A percentile compares a stretch with the other conserved stretches of the same genome.
Evolutionary conservation across 2,888 invertebrate genomes (phyloP).

Genomic region (Operophtera brumata): DNA sequence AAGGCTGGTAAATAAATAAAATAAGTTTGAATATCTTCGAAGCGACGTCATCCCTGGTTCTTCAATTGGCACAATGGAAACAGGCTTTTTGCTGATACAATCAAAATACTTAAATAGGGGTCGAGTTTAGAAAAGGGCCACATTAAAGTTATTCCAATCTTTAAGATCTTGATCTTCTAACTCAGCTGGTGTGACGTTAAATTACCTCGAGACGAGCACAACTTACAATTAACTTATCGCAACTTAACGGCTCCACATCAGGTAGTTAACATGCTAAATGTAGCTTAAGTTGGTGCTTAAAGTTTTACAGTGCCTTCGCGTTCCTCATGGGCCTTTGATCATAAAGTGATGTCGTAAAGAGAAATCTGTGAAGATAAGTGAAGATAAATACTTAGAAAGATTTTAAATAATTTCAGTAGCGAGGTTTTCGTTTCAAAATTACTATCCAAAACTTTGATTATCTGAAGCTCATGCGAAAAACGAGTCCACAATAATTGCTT

Average conservation of each 20-base stretch:
- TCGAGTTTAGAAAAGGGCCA: no score
- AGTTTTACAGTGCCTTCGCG: constrained; percentile 19
- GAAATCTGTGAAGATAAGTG: background rate
- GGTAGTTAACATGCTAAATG: constrained; percentile 34
- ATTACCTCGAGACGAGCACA: constrained; percentile 13
- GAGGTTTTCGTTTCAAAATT: no score
- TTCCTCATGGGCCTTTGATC: constrained; percentile 15
- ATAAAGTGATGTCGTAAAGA: constrained; percentile 3
- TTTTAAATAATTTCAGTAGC: background rate
- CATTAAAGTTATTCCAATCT: no score
- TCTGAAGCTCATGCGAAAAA: no score
- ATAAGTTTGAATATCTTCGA: no score
- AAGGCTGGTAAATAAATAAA: no score
- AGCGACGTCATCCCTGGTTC: no score
- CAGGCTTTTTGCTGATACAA: no score
- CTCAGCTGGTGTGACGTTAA: background rate
- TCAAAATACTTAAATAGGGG: no score
- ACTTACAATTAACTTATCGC: constrained; percentile 39
- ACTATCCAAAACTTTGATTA: no score
- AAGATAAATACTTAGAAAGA: constrained; percentile 1
- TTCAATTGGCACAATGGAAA: no score
- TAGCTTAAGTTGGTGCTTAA: constrained; percentile 29
- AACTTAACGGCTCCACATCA: constrained; percentile 32
- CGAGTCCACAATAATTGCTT: no score
- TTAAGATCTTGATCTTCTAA: background rate